Conservation (phyloP, 2,888 invertebrate species). For the Drosophila nr. perissopoda region DNA sequence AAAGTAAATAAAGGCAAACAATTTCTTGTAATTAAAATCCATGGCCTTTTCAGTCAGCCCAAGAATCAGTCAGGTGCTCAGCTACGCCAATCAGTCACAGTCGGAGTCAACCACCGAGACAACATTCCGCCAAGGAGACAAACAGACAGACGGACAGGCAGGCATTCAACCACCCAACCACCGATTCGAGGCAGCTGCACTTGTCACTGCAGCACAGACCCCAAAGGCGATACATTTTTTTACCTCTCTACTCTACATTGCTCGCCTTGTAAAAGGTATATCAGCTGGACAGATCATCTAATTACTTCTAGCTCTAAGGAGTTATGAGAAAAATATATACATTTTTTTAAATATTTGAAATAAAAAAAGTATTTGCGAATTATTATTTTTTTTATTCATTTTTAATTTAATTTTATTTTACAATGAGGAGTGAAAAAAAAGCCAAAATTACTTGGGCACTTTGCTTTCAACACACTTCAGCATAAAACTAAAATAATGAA, state of each 20-base stretch:
- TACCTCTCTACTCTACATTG: constrained; percentile 4
- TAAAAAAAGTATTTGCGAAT: neutral
- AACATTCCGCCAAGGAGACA: constrained; percentile 37
- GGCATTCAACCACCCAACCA: constrained; percentile 24
- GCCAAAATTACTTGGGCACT: neutral
- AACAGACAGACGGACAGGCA: constrained; percentile 9
- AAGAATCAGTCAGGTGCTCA: constrained; percentile 77
- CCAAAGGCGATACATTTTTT: constrained; percentile 42
- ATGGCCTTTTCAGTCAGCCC: constrained; percentile 73
- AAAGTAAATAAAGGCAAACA: constrained; percentile 69
- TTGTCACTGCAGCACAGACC: constrained; percentile 70
- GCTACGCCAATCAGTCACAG: constrained; percentile 80
- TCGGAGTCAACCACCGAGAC: constrained; percentile 74
- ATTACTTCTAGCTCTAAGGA: neutral
- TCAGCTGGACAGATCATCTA: neutral
- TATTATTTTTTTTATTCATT: neutral
- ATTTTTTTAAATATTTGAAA: neutral
- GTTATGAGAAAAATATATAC: neutral
- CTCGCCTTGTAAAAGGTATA: neutral
- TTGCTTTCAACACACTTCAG: neutral
- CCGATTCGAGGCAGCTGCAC: constrained; percentile 50
- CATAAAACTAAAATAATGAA: neutral
- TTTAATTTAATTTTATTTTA: neutral
- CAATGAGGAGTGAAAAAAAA: neutral
- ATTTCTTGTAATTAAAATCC: constrained; percentile 81